Percentiles rank a stretch among this genome's conserved stretches.
These are phyloP conservation scores for Salvelinus sp. DNA, from an alignment of 2,113 vertebrate genomes.

Conservation along the genomic window DNA sequence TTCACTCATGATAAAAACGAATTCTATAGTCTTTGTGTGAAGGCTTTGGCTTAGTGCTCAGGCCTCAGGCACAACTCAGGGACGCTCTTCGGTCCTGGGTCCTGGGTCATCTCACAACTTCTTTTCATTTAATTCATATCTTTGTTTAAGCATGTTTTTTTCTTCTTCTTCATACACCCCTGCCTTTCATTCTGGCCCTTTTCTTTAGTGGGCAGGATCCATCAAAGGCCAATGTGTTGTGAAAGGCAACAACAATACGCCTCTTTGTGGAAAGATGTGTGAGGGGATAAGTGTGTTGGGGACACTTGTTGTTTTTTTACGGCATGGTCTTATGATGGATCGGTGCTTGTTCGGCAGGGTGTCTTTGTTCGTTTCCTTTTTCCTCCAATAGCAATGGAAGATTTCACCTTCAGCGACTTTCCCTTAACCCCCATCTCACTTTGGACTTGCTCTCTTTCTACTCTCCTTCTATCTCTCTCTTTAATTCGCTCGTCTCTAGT, in stretches of 20 bases:
- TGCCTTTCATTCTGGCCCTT: slow-evolving; percentile 34
- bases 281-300: slow-evolving; percentile 45
- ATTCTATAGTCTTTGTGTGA: too few species aligned
- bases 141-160: slow-evolving; percentile 22
- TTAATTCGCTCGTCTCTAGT: slow-evolving; percentile 12
- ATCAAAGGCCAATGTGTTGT: slow-evolving; percentile 55
- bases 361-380: slow-evolving; percentile 40
- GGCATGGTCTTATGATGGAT: slow-evolving; percentile 57
- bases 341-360: slow-evolving; percentile 43
- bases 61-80: background rate
- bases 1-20: too few species aligned
- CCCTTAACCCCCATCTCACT: slow-evolving; percentile 42
- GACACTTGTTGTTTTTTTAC: slow-evolving; percentile 59
- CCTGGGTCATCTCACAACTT: background rate
- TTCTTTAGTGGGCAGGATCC: slow-evolving; percentile 42
- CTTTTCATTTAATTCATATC: slow-evolving; percentile 24
- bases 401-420: slow-evolving; percentile 52
- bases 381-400: slow-evolving; percentile 25
- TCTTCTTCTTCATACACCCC: background rate
- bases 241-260: slow-evolving; percentile 45
- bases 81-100: background rate
- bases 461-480: slow-evolving; percentile 17
- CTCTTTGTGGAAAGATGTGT: slow-evolving; percentile 52
- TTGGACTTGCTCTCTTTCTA: slow-evolving; percentile 15
- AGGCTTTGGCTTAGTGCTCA: too few species aligned